Percentiles rank a stretch among this genome's conserved stretches.
phyloP scores from a whole-genome alignment of 2,113 vertebrate genomes.

The Periophthalmodon schlosseri region DNA sequence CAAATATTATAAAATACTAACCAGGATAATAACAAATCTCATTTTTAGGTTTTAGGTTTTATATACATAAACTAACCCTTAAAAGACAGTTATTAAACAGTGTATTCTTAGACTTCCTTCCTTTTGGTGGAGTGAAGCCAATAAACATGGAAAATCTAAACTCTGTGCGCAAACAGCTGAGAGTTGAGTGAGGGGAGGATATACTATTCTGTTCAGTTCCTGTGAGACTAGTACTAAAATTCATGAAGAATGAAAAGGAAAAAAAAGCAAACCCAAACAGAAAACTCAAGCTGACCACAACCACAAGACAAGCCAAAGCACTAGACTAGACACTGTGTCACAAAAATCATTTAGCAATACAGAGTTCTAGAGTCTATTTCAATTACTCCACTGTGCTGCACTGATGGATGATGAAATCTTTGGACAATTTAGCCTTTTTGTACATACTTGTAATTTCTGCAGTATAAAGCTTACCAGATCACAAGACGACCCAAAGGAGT shows the following conservation, averaged over 20 bases:
- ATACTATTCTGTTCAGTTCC: slow-evolving; percentile 4
- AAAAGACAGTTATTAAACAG: slow-evolving; percentile 27
- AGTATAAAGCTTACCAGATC: slow-evolving; percentile 78
- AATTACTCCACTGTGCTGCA: not conserved
- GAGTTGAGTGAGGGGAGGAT: not conserved
- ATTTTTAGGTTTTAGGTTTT: too few species aligned
- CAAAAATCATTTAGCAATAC: not conserved
- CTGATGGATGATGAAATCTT: not conserved
- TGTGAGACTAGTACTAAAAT: slow-evolving; percentile 2
- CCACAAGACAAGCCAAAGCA: not conserved
- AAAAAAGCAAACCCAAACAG: slow-evolving; percentile 18
- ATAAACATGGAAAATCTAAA: slow-evolving; percentile 56
- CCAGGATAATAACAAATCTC: too few species aligned
- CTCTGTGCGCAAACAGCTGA: slow-evolving; percentile 20
- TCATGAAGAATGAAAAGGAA: slow-evolving; percentile 1
- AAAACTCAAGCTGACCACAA: not conserved
- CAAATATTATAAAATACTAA: not conserved
- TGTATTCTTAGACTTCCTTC: slow-evolving; percentile 68
- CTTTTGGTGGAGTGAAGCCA: slow-evolving; percentile 57
- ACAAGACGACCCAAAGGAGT: slow-evolving; percentile 83
- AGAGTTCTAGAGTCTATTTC: not conserved
- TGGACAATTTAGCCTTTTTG: not conserved
- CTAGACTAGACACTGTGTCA: not conserved
- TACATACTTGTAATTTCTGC: not conserved
- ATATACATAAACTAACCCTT: too few species aligned